Conservation (phyloP, 1,140 invertebrate genomes). For the Cotesia chilonis region DNA sequence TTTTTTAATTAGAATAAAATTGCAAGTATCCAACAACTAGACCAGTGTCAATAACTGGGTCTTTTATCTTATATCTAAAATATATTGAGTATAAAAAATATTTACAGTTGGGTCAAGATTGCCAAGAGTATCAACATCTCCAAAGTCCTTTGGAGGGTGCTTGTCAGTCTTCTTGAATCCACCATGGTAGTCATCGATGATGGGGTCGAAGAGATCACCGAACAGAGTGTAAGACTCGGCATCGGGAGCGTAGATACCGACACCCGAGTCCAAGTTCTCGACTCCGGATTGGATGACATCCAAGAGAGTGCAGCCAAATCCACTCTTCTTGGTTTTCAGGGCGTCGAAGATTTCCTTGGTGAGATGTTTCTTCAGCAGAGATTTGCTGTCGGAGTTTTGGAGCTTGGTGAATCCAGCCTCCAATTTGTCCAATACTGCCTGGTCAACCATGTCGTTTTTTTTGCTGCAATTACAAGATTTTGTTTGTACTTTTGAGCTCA, state of each 20-base stretch:
- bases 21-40: too few species aligned
- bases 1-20: too few species aligned
- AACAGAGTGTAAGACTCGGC: conserved; percentile 92
- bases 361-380: conserved; percentile 93
- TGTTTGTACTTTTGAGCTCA: background rate
- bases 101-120: conserved; percentile 87
- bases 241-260: conserved; percentile 96
- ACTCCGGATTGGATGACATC: conserved; percentile 93
- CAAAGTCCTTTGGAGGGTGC: conserved; percentile 92
- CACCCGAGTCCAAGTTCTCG: conserved; percentile 89
- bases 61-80: too few species aligned
- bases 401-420: conserved; percentile 91
- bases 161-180: conserved; percentile 93
- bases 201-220: conserved; percentile 91
- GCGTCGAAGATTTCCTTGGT: conserved; percentile 89
- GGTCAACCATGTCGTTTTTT: conserved; percentile 85
- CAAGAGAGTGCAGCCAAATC: conserved; percentile 86
- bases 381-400: conserved; percentile 88
- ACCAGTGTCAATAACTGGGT: too few species aligned
- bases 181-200: conserved; percentile 95
- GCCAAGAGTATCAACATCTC: conserved; percentile 87
- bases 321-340: conserved; percentile 90
- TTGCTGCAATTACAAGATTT: conserved; percentile 64
- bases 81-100: conserved; percentile 25
- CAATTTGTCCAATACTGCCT: conserved; percentile 86